Conservation (phyloP, 35 echinoderm and acorn worm species). For the Hemicentrotus pulcherrimus region DNA sequence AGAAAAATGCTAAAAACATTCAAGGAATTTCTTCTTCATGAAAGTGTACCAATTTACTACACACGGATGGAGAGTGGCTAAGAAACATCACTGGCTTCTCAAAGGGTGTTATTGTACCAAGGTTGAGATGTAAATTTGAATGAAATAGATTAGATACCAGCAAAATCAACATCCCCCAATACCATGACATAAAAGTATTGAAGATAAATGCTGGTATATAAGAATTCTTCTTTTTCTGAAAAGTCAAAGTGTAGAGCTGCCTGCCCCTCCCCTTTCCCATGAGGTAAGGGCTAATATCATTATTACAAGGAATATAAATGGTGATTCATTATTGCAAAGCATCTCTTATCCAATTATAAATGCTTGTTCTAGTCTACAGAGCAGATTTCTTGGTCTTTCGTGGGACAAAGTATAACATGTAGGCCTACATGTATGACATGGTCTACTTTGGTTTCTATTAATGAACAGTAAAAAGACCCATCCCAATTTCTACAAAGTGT, state of each 20-base stretch:
- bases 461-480: neutral
- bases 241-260: neutral
- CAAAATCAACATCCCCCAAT: too few relatives aligned
- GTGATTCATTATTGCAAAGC: neutral
- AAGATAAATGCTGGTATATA: neutral
- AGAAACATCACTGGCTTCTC: neutral
- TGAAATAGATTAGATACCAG: too few relatives aligned
- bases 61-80: neutral
- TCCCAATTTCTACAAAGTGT: neutral
- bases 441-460: neutral
- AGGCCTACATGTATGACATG: neutral
- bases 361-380: neutral
- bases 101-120: too few relatives aligned
- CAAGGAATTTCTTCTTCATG: neutral
- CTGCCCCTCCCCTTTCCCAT: neutral
- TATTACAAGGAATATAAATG: neutral
- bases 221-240: neutral
- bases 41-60: neutral
- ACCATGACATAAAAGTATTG: neutral
- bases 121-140: too few relatives aligned
- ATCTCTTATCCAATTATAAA: neutral
- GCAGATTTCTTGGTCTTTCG: neutral
- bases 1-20: neutral
- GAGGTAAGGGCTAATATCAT: neutral
- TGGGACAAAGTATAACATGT: neutral